A percentile compares a stretch with the other conserved stretches of the same genome.
phyloP scores from a whole-genome alignment of 1,140 invertebrate genomes.

The Drosophila baimaii region DNA sequence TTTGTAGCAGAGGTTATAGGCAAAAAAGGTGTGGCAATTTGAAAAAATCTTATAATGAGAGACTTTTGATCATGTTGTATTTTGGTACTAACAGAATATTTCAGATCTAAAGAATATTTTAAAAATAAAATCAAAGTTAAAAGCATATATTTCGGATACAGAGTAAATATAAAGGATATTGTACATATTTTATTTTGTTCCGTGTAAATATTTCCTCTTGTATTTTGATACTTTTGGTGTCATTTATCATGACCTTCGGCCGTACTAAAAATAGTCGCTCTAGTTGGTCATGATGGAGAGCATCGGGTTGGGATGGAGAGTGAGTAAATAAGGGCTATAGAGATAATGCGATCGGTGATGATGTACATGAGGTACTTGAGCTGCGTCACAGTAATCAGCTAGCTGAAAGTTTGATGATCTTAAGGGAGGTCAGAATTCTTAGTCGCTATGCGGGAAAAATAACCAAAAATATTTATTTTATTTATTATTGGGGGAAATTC shows the following conservation, averaged over 20 bases:
- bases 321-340: slow-evolving; percentile 46
- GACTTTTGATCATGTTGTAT: no score
- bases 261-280: slow-evolving; percentile 62
- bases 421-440: slow-evolving; percentile 31
- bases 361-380: slow-evolving; percentile 49
- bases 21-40: no score
- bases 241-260: slow-evolving; percentile 77
- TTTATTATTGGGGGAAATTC: slow-evolving; percentile 22
- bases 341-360: slow-evolving; percentile 58
- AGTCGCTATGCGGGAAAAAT: neutral
- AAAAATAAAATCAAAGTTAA: no score
- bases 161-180: no score
- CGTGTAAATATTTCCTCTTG: slow-evolving; percentile 37
- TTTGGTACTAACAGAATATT: no score
- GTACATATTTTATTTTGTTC: no score
- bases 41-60: no score
- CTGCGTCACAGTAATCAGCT: slow-evolving; percentile 43
- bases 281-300: slow-evolving; percentile 40
- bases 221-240: slow-evolving; percentile 79
- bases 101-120: no score
- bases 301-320: slow-evolving; percentile 12
- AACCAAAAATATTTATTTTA: slow-evolving; percentile 25
- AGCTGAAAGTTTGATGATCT: slow-evolving; percentile 48
- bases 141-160: no score
- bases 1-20: neutral